These are phyloP conservation scores for Neotoxoptera formosana DNA, from an alignment of 1,140 invertebrate genomes.

Conservation along the genomic window DNA sequence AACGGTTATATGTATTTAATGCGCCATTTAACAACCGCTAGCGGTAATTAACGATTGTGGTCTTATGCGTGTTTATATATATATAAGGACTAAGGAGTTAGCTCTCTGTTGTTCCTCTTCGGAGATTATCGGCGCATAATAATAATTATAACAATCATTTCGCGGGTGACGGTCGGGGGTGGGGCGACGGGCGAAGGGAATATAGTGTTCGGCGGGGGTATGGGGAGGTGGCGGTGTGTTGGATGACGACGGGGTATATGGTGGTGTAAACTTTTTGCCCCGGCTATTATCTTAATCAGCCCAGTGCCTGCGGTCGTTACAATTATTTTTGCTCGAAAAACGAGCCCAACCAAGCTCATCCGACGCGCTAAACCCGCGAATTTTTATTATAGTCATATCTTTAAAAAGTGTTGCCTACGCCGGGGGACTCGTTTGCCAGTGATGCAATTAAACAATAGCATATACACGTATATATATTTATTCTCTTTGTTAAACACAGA, in stretches of 20 bases:
- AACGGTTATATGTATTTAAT: slow-evolving; percentile 53
- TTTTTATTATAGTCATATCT: slow-evolving; percentile 56
- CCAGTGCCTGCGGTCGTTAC: slow-evolving; percentile 56
- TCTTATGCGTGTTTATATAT: not conserved
- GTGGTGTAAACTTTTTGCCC: slow-evolving; percentile 54
- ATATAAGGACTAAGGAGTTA: slow-evolving; percentile 28
- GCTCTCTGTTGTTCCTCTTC: slow-evolving; percentile 14
- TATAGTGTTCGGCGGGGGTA: too few relatives aligned
- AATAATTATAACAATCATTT: slow-evolving; percentile 53
- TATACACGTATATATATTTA: slow-evolving; percentile 26
- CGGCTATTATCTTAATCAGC: slow-evolving; percentile 57
- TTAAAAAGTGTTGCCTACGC: slow-evolving; percentile 50
- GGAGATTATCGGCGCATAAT: slow-evolving; percentile 56
- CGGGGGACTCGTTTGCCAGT: slow-evolving; percentile 51
- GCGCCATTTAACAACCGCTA: slow-evolving; percentile 52
- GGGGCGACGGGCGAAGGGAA: not conserved
- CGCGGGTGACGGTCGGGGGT: not conserved
- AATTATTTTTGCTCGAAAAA: slow-evolving; percentile 56
- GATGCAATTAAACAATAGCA: slow-evolving; percentile 56
- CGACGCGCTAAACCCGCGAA: slow-evolving; percentile 53
- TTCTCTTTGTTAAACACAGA: slow-evolving; percentile 37
- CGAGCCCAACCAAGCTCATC: slow-evolving; percentile 55
- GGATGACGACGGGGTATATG: not conserved
- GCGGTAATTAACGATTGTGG: slow-evolving; percentile 52
- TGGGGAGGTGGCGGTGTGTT: not conserved